Evolutionary conservation across 2,797 vertebrate species (phyloP).

Genomic region (Lepus townsendii): DNA sequence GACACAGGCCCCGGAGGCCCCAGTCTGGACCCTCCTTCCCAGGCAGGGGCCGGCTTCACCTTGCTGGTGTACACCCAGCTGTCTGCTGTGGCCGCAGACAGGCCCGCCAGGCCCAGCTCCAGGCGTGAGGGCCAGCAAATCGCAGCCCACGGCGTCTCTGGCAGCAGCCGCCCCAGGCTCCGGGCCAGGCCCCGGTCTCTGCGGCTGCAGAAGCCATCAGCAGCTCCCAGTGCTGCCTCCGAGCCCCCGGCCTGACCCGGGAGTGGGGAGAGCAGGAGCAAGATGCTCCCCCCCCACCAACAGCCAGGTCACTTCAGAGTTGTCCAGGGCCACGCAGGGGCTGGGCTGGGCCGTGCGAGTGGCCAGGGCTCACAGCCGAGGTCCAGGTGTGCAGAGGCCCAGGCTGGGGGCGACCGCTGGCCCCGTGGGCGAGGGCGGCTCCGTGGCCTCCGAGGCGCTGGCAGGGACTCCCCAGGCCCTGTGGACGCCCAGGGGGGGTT

Average conservation of each 20-base stretch:
- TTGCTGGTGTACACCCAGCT: too few species aligned
- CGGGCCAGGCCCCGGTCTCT: background rate
- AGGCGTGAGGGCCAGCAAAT: slow-evolving; percentile 79
- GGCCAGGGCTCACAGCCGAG: background rate
- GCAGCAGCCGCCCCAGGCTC: slow-evolving; percentile 69
- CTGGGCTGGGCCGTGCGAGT: background rate
- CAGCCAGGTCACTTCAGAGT: background rate
- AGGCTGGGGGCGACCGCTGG: too few species aligned
- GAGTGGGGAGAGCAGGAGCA: background rate
- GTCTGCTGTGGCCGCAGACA: too few species aligned
- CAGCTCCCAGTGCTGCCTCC: slow-evolving; percentile 23
- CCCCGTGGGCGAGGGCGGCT: too few species aligned
- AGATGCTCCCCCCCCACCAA: too few species aligned
- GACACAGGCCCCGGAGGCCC: background rate
- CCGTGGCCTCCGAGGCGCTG: background rate
- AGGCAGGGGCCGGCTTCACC: background rate
- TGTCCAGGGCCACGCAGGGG: background rate
- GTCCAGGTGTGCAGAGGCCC: too few species aligned
- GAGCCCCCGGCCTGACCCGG: background rate
- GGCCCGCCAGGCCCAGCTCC: slow-evolving; percentile 81
- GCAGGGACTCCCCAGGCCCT: too few species aligned
- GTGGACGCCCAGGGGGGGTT: background rate
- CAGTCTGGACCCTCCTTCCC: slow-evolving; percentile 29
- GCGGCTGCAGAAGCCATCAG: slow-evolving; percentile 83
- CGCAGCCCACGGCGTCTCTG: slow-evolving; percentile 79